Evolutionary conservation across 2,113 vertebrate genomes (phyloP).

Genomic region (human (Homo sapiens)): GRCh38 chr18:9916001-9916500

Average conservation of each 20-base stretch:
- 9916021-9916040: slow-evolving; percentile 12
- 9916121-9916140: not conserved
- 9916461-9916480: not conserved
- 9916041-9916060: not conserved
- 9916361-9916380: not conserved
- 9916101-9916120: slow-evolving; percentile 15
- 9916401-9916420: not conserved
- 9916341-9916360: not conserved
- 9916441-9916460: not conserved
- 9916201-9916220: not conserved
- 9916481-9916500: not conserved
- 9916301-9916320: not conserved
- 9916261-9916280: not conserved
- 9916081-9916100: not conserved
- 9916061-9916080: not conserved
- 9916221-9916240: not conserved
- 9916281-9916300: not conserved
- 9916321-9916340: not conserved
- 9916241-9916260: not conserved
- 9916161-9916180: not conserved
- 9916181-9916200: not conserved
- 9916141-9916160: slow-evolving; percentile 29
- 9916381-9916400: not conserved
- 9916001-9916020: not conserved
- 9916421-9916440: not conserved